phyloP scores from a whole-genome alignment of 2,797 vertebrate species.

The Chaetophractus vellerosus region DNA sequence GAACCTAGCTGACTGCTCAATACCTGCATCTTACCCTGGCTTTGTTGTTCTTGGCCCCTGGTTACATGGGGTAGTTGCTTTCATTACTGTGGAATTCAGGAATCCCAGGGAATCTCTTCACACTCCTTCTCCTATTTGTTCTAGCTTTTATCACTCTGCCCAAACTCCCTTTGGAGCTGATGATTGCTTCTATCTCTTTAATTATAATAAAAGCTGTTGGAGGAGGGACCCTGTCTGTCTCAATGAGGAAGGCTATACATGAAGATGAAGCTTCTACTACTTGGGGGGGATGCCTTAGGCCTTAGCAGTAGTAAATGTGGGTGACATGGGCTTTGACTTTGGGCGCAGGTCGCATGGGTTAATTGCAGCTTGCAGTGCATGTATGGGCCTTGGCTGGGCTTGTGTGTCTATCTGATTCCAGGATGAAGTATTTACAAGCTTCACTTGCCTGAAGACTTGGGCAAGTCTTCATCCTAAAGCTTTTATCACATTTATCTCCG shows the following conservation, averaged over 20 bases:
- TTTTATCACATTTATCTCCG: constrained; percentile 29
- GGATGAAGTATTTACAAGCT: constrained; percentile 49
- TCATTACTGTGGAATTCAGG: background rate
- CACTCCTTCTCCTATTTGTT: background rate
- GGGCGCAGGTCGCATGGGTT: background rate
- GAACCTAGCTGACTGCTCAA: background rate
- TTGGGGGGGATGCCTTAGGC: background rate
- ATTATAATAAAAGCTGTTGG: constrained; percentile 13
- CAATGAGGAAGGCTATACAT: background rate
- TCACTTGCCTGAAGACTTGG: background rate
- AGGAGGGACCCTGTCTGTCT: background rate
- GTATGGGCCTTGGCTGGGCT: background rate
- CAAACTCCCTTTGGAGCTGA: background rate
- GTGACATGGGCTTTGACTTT: constrained; percentile 20
- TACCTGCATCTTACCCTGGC: background rate
- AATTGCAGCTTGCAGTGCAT: background rate
- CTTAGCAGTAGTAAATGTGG: constrained; percentile 15
- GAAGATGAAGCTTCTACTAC: background rate
- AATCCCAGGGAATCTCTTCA: background rate
- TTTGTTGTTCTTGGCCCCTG: background rate
- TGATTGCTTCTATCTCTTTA: constrained; percentile 33
- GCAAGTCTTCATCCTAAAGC: background rate
- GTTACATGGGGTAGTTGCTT: background rate
- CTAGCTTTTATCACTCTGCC: background rate
- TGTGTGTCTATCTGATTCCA: constrained; percentile 38